Conservation (phyloP, 2,113 vertebrate species). For the Neogobius melanostomus region DNA sequence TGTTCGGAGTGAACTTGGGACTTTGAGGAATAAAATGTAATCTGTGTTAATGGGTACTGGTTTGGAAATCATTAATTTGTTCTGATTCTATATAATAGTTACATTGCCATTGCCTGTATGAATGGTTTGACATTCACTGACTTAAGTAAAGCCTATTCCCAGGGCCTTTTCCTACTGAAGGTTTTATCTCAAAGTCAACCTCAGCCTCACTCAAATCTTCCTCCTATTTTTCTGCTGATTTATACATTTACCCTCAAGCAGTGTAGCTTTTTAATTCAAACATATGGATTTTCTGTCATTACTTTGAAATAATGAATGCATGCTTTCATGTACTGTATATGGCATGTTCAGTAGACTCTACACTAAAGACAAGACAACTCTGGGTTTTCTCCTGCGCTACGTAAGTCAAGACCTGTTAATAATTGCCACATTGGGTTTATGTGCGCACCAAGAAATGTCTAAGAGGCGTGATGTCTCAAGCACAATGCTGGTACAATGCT, state of each 20-base stretch:
- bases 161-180: background rate
- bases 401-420: too few species aligned
- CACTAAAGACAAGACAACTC: too few species aligned
- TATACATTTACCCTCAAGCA: background rate
- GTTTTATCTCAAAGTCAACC: too few species aligned
- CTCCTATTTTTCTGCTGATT: background rate
- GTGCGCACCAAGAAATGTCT: background rate
- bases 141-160: background rate
- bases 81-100: too few species aligned
- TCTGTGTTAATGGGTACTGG: too few species aligned
- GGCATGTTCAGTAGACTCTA: background rate
- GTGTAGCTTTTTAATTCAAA: background rate
- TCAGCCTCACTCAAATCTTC: too few species aligned
- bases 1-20: too few species aligned
- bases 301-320: background rate
- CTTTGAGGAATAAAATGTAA: too few species aligned
- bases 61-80: too few species aligned
- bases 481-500: background rate
- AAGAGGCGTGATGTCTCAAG: slow-evolving; percentile 10
- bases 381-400: too few species aligned
- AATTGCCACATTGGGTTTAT: background rate
- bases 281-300: background rate
- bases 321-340: background rate
- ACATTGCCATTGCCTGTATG: too few species aligned
- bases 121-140: too few species aligned